Evolutionary conservation across 1,140 invertebrate genomes (phyloP).

Genomic region (Bicyclus anynana): DNA sequence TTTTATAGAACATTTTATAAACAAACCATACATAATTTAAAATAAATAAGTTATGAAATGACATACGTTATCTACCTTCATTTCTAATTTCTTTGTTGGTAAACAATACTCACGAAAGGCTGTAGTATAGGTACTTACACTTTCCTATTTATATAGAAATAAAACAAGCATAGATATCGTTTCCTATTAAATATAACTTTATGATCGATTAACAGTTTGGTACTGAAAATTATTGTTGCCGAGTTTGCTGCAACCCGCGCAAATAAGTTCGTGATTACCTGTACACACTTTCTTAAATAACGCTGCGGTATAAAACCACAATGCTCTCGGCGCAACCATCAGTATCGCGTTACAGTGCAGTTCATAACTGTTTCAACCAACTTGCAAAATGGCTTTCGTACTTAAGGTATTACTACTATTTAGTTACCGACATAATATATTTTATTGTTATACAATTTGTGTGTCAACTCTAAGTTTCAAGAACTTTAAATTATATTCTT

Average conservation of each 20-base stretch:
- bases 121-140: no score
- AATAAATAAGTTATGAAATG: no score
- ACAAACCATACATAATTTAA: no score
- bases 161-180: not conserved
- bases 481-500: no score
- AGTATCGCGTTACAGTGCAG: slow-evolving; percentile 46
- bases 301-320: slow-evolving; percentile 64
- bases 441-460: not conserved
- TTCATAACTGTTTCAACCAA: slow-evolving; percentile 19
- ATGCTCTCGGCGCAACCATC: slow-evolving; percentile 37
- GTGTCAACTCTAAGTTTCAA: no score
- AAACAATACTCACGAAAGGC: no score
- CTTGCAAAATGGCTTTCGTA: slow-evolving; percentile 56
- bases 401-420: slow-evolving; percentile 51
- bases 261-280: slow-evolving; percentile 59
- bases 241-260: slow-evolving; percentile 57
- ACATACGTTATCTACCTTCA: no score
- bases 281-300: slow-evolving; percentile 50
- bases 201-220: slow-evolving; percentile 18
- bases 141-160: no score
- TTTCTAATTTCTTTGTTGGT: no score
- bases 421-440: not conserved
- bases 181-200: slow-evolving; percentile 10
- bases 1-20: no score
- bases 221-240: slow-evolving; percentile 67